Evolutionary conservation across 2,113 vertebrate species (phyloP).

Genomic region (Oryzias melastigma): DNA sequence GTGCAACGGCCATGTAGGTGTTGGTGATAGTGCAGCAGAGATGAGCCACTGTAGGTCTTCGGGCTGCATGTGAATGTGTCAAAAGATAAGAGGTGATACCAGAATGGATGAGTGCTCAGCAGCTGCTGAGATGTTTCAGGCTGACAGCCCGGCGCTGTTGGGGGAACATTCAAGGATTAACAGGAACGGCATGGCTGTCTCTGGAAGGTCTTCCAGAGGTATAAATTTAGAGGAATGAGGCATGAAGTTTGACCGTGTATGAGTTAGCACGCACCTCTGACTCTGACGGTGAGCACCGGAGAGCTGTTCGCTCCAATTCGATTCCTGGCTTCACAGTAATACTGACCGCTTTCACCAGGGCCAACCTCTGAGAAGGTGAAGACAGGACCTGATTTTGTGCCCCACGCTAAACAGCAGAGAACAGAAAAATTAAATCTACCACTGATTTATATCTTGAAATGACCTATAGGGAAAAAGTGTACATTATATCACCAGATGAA

Average conservation of each 20-base stretch:
- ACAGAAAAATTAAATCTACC: conserved; percentile 4
- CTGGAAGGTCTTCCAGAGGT: background rate
- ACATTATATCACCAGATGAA: background rate
- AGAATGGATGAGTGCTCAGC: background rate
- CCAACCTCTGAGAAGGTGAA: conserved; percentile 77
- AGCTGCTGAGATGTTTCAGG: background rate
- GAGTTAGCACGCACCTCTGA: conserved; percentile 63
- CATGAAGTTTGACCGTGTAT: background rate
- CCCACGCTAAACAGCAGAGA: conserved; percentile 60
- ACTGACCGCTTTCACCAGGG: conserved; percentile 74
- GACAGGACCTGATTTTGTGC: conserved; percentile 69
- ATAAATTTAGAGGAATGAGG: background rate
- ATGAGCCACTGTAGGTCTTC: no score
- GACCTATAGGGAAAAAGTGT: background rate
- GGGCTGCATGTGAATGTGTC: no score
- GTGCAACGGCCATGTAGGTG: background rate
- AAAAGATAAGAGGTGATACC: background rate
- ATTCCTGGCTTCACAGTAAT: conserved; percentile 80
- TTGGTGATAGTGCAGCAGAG: background rate
- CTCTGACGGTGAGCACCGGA: conserved; percentile 75
- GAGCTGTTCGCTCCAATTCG: conserved; percentile 76
- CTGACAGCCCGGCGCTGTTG: background rate
- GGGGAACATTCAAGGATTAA: background rate
- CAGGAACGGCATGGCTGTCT: background rate
- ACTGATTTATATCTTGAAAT: no score